phyloP scores from a whole-genome alignment of 2,797 vertebrate species.

The Orientallactaga sibirica region DNA sequence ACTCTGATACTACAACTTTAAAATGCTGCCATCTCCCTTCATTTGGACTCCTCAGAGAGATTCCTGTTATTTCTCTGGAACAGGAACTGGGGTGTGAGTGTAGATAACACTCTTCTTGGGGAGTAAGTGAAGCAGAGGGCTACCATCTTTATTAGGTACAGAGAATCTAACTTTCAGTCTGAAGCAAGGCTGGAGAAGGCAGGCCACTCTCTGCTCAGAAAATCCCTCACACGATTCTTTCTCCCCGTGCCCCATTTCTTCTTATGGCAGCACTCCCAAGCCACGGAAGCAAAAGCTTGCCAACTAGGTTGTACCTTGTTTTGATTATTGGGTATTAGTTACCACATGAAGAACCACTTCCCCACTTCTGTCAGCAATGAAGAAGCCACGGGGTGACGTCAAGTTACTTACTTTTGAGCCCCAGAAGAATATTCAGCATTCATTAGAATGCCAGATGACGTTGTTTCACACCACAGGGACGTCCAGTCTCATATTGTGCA shows the following conservation, averaged over 20 bases:
- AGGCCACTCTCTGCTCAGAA: background rate
- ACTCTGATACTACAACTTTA: background rate
- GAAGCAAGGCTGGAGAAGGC: background rate
- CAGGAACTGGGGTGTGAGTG: background rate
- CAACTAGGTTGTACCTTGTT: conserved; percentile 18
- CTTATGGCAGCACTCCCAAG: background rate
- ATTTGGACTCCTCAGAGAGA: background rate
- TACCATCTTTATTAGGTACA: background rate
- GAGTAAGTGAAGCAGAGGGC: background rate
- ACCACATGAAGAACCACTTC: conserved; percentile 36
- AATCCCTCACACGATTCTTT: background rate
- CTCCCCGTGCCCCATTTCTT: background rate
- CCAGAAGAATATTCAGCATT: conserved; percentile 12
- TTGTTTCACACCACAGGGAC: background rate
- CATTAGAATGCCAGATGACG: background rate
- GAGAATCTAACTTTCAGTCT: background rate
- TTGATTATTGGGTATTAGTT: conserved; percentile 50
- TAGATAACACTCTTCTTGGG: background rate
- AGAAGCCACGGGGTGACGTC: conserved; percentile 27
- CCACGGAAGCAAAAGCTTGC: background rate
- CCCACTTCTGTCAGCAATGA: conserved; percentile 24
- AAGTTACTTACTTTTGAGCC: conserved; percentile 14
- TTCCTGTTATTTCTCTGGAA: background rate
- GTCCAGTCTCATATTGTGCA: background rate
- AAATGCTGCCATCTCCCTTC: background rate